These are phyloP conservation scores for Zootoca vivipara DNA, from an alignment of 2,113 vertebrate genomes.

Conservation along the genomic window DNA sequence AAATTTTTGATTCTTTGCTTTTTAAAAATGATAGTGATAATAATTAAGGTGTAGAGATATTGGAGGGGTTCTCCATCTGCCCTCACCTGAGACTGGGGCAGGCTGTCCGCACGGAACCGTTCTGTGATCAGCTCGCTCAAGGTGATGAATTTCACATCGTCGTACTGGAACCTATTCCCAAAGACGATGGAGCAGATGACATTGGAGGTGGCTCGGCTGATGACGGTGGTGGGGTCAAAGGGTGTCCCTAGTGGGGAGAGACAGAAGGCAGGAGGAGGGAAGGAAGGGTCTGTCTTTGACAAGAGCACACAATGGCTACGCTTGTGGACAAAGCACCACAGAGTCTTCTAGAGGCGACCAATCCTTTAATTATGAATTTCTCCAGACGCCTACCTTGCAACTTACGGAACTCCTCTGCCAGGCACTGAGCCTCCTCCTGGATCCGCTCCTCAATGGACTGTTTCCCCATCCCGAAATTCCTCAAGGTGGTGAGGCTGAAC, in stretches of 20 bases:
- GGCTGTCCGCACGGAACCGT: not conserved
- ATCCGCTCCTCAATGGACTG: conserved; percentile 78
- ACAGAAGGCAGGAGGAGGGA: not conserved
- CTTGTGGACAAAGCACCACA: no score
- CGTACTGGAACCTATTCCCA: conserved; percentile 60
- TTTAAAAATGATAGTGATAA: no score
- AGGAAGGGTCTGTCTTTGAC: no score
- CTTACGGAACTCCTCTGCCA: conserved; percentile 31
- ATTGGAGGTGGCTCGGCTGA: conserved; percentile 59
- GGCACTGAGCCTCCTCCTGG: conserved; percentile 73
- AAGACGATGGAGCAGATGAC: conserved; percentile 68
- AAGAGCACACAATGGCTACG: no score
- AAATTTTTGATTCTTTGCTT: no score
- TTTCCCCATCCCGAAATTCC: conserved; percentile 81
- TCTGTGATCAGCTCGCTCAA: not conserved
- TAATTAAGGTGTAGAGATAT: not conserved
- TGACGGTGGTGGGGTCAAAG: conserved; percentile 56
- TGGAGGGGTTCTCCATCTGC: not conserved
- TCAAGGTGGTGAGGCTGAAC: conserved; percentile 74
- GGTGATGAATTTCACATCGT: conserved; percentile 54
- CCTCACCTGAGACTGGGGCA: not conserved
- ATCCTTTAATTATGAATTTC: no score
- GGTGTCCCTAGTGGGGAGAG: conserved; percentile 39
- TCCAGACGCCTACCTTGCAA: not conserved
- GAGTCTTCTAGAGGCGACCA: no score